These are phyloP conservation scores for Mormyrops boulengeri DNA, from an alignment of 2,797 vertebrate species.

Conservation along the genomic window DNA sequence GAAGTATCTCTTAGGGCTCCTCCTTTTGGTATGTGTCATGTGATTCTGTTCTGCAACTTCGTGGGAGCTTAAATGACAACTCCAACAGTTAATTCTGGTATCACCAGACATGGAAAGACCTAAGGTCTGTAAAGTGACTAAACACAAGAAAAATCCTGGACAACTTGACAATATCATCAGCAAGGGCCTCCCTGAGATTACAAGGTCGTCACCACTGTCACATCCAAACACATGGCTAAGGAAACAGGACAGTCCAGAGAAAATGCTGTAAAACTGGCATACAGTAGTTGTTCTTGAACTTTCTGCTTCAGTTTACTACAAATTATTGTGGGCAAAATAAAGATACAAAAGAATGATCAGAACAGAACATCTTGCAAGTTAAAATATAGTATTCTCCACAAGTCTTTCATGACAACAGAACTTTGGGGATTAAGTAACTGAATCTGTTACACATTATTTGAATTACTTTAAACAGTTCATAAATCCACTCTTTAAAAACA, in stretches of 20 bases:
- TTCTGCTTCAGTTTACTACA: conserved; percentile 1
- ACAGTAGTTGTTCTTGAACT: background rate
- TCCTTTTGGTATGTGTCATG: background rate
- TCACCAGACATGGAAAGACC: conserved; percentile 37
- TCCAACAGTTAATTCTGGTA: background rate
- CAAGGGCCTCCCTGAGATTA: conserved; percentile 58
- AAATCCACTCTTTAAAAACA: background rate
- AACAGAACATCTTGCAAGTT: background rate
- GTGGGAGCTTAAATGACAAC: background rate
- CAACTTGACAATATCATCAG: conserved; percentile 35
- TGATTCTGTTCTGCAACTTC: background rate
- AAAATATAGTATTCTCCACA: background rate
- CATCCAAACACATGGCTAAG: background rate
- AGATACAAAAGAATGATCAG: background rate
- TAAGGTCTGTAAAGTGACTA: conserved; percentile 26
- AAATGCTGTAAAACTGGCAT: background rate
- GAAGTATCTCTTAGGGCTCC: background rate
- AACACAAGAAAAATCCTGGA: conserved; percentile 30
- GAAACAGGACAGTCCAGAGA: background rate
- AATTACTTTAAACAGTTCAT: background rate
- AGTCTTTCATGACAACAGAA: background rate
- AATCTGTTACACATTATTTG: background rate
- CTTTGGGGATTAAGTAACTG: background rate
- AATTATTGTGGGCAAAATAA: conserved; percentile 3
- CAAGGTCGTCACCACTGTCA: conserved; percentile 39